phyloP scores from a whole-genome alignment of 2,113 vertebrate species.

The Phyllopteryx taeniolatus region DNA sequence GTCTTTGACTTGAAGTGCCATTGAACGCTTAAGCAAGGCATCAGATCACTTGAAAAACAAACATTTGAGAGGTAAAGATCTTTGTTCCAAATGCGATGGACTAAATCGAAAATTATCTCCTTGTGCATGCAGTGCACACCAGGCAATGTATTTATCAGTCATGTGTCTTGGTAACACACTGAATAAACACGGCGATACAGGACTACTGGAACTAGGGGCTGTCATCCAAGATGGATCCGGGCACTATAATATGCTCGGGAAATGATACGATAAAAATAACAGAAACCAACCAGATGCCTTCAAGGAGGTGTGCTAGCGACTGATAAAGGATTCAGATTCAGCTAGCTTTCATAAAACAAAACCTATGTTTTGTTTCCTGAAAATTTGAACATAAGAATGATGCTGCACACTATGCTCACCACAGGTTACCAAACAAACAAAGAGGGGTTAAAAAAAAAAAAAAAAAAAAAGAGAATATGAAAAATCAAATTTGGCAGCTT shows the following conservation, averaged over 20 bases:
- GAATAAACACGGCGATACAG: constrained; percentile 55
- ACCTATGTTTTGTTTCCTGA: constrained; percentile 59
- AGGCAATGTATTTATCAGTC: constrained; percentile 62
- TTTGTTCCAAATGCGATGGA: constrained; percentile 50
- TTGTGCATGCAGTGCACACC: constrained; percentile 23
- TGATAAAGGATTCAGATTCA: constrained; percentile 76
- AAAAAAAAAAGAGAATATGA: constrained; percentile 28
- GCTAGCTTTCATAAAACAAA: constrained; percentile 59
- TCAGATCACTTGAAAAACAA: constrained; percentile 33
- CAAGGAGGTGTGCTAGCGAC: constrained; percentile 58
- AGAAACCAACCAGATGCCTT: constrained; percentile 54
- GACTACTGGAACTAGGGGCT: constrained; percentile 63
- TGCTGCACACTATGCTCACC: constrained; percentile 29
- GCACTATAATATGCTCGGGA: constrained; percentile 64
- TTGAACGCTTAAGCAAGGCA: constrained; percentile 12
- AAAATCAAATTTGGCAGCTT: constrained; percentile 45
- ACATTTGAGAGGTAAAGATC: constrained; percentile 46
- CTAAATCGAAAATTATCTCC: constrained; percentile 32
- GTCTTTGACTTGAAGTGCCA: constrained; percentile 1
- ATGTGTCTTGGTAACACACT: constrained; percentile 66
- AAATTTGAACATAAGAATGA: constrained; percentile 41
- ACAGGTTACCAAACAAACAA: constrained; percentile 24
- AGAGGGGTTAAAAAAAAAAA: constrained; percentile 26
- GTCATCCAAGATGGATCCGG: constrained; percentile 70
- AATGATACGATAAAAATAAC: constrained; percentile 78